Evolutionary conservation across 2,113 vertebrate genomes (phyloP), one percentile per base, ranked within the genome.

Genomic region (Microtus pennsylvanicus): DNA sequence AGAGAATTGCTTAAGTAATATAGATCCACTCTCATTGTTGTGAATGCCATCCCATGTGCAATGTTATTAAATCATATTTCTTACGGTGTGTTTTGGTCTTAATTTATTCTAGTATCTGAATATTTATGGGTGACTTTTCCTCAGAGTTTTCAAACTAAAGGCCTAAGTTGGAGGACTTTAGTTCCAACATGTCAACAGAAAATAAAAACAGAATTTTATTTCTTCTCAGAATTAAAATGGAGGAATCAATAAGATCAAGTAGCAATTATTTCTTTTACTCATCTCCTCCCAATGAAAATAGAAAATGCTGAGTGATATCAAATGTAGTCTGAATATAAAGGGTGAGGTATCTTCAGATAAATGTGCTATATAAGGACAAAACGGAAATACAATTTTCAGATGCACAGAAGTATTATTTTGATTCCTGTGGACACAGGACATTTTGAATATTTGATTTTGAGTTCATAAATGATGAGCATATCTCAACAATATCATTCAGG

Each of bases 51-150:
- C 69, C 63, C 50, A 22, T 75, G 93, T 89, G 30, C 22, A n/a
- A 47, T 90, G 87, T 70, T 89, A 75, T 91, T 28, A 50, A 86
- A 77, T 75, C 74, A 87, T 94, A 45, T 91, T 81, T 95, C 42
- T 94, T 92, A 63, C 70, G 72, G 55, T 95, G 22, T 81, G 52
- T 92, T 92, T 97, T 88, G 28, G 12, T 52, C 92, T 93, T 93
- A 94, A 87, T 90, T 89, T 90, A 96, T 94, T 91, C 55, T 83
- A 47, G 42, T 33, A 83, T 38, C 22, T 96, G 87, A 94, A 96
- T 89, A 75, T 91, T 94, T 95, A 76, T 75, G 30, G 76, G 9
- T 13, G 42, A 42, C n/a, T 94, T 78, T 61, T 19, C 55, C 33
- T 82, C 70, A 78, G 19, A 87, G 70, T 90, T 93, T 91, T 22